These are phyloP conservation scores for Esox lucius DNA, from an alignment of 2,797 vertebrate genomes.

Conservation along the genomic window DNA sequence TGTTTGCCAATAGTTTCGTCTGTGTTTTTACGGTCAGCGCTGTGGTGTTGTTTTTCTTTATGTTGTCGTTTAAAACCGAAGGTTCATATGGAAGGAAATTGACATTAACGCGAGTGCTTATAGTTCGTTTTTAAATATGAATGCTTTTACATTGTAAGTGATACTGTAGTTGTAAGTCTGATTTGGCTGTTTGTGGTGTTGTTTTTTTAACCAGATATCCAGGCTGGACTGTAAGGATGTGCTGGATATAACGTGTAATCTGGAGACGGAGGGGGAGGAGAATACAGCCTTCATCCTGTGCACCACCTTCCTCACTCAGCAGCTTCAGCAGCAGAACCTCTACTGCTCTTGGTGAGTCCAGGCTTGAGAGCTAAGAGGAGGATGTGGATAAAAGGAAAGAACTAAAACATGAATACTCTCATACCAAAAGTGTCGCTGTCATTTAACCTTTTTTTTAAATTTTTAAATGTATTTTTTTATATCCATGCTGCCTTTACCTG, in stretches of 20 bases:
- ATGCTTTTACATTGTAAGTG: not conserved
- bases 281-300: slow-evolving; percentile 95
- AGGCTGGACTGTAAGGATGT: slow-evolving; percentile 94
- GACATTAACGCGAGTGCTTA: no score
- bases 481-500: not conserved
- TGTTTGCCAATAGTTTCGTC: no score
- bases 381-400: no score
- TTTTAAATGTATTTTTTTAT: not conserved
- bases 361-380: not conserved
- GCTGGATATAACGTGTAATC: slow-evolving; percentile 92
- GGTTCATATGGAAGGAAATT: no score
- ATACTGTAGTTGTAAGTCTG: not conserved
- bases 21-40: no score
- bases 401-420: not conserved
- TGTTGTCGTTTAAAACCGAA: no score
- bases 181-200: slow-evolving; percentile 20
- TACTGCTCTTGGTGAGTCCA: slow-evolving; percentile 92
- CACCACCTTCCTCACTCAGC: slow-evolving; percentile 96
- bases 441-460: not conserved
- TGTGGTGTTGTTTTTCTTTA: no score
- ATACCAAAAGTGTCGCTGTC: not conserved
- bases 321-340: slow-evolving; percentile 91
- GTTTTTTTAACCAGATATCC: slow-evolving; percentile 82
- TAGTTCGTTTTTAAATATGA: not conserved
- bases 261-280: slow-evolving; percentile 95